Evolutionary conservation across 2,888 invertebrate species (phyloP), one percentile per base, ranked within the genome.

Genomic region (Watsonalla cultraria): DNA sequence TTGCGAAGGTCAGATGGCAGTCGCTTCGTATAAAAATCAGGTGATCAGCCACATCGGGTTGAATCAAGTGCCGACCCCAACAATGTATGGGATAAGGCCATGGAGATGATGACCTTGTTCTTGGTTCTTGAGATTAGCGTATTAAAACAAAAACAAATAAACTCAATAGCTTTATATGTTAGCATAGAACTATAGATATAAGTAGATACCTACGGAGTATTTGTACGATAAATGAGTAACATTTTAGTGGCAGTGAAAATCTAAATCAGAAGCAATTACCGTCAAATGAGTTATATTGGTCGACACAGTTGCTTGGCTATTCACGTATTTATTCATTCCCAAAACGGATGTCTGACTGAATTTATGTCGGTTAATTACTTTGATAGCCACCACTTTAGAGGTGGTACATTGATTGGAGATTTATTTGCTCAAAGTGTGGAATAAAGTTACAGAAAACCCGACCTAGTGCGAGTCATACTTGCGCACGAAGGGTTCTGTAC

Each of bases 191-290:
- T 33, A 15, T 33, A 24, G 9, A 9, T 7, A n/a, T n/a, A n/a
- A n/a, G n/a, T 24, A 24, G 24, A 47, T 34, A 24, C 33, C 15
- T 47, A 47, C 33, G 9, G 11, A 15, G 9, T 33, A 15, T 24
- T 33, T 33, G n/a, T 5, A 9, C 11, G n/a, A 53, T 24, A 24
- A 24, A 24, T 24, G 2, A 24, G 24, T 4, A 24, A 68, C 80
- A 82, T 82, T 80, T 84, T 84, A 84, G 74, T 65, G 65, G 62
- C 69, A 46, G 65, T 15, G 15, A 61, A 60, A 74, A 61, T 78
- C 77, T 65, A 79, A 83, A 82, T 84, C 81, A 76, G 69, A 75
- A 76, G 76, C 84, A 85, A 86, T 86, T 85, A 85, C 80, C 79
- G 80, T 84, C 83, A 84, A 83, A 84, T 80, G 79, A 76, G 74